Base-by-base conservation (phyloP, 1,140 invertebrate species). In the Solenopsis invicta region DNA sequence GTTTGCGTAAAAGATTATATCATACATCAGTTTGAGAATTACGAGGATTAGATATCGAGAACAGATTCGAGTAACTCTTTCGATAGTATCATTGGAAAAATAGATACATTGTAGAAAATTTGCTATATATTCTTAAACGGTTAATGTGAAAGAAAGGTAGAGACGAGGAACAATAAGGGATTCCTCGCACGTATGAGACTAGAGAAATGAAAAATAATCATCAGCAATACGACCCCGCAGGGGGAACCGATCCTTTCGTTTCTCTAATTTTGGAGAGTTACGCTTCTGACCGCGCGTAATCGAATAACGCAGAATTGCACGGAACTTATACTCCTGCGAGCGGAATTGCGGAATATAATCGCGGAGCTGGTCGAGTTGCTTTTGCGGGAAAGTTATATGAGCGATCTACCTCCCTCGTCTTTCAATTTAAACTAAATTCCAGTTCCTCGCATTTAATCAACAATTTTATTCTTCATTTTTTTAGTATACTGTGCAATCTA, bases 151-250 rank as follows among this genome's bases (percentile, higher is more conserved):
- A 50, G 59, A 61, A 1, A 13, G 24, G 21, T 4, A 37, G 0
- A 41, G 48, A 13, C 3, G 4, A 21, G 12, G 10, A 77, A 2
- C 12, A 50, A 66, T 41, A 61, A 34, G 16, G 48, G 10, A 80
- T 81, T 81, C 34, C 21, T 12, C 9, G n/a, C 77, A 69, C 48
- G 34, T 41, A 69, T 6, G 16, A 12, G 45, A 52, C 54, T 48
- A 69, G 62, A 81, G 64, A 81, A 81, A 81, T 81, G 77, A 81
- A 81, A 80, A 81, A 81, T 69, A 81, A 80, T 80, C 48, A 54
- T 67, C 62, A 54, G 48, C 41, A 18, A 66, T 81, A 41, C 48
- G 48, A 81, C 13, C 34, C 62, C 48, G 13, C 48, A 48, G 64
- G 64, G 64, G 64, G 48, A 69, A 34, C 50, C 64, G 64, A 81